phyloP scores from a whole-genome alignment of 1,140 invertebrate genomes.

The Plectus sambesii region DNA sequence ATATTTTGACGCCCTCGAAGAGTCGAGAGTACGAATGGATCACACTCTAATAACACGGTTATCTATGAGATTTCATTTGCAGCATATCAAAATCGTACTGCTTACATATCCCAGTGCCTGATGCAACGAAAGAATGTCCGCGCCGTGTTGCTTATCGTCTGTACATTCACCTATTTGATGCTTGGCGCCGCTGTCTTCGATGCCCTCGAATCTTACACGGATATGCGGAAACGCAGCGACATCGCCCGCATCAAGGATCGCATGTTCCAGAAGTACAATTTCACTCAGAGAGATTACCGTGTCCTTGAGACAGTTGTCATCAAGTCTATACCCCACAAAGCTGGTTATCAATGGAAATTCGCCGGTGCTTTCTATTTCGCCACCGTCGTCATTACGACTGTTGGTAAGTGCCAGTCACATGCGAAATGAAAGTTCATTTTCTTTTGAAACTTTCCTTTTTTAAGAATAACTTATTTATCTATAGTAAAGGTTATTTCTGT shows the following conservation, averaged over 20 bases:
- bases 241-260: conserved; percentile 56
- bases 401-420: conserved; percentile 57
- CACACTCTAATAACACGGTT: too few species aligned
- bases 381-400: conserved; percentile 93
- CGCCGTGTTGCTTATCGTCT: conserved; percentile 89
- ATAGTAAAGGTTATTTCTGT: not conserved
- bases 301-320: conserved; percentile 83
- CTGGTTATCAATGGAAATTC: conserved; percentile 92
- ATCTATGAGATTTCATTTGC: too few species aligned
- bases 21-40: too few species aligned
- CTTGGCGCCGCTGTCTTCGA: conserved; percentile 97
- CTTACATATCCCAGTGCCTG: too few species aligned
- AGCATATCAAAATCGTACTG: too few species aligned
- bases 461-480: not conserved
- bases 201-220: conserved; percentile 85
- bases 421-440: conserved; percentile 2
- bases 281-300: conserved; percentile 63
- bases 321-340: conserved; percentile 87
- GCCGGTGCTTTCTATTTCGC: conserved; percentile 96
- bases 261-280: conserved; percentile 80
- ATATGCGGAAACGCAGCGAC: conserved; percentile 60
- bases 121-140: conserved; percentile 99
- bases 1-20: too few species aligned
- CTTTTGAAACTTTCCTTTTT: conserved; percentile 1
- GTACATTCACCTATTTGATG: conserved; percentile 94